Evolutionary conservation across 2,797 vertebrate genomes (phyloP), one percentile per base, ranked within the genome.

Genomic region (Poecilia wingei): DNA sequence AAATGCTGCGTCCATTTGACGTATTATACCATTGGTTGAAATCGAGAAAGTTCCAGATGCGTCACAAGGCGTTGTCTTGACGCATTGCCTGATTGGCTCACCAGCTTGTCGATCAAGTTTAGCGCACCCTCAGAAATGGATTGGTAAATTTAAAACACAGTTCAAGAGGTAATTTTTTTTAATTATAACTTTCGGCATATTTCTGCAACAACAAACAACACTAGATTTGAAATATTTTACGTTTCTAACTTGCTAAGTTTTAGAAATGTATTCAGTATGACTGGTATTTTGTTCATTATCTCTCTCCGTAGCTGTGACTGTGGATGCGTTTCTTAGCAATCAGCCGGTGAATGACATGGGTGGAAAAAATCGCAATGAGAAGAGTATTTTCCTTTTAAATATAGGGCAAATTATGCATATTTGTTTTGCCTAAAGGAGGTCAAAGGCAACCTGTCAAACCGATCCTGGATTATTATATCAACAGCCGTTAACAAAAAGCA

Each of bases 1-100:
- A 74, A 71, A 75, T 45, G 47, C 18, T 83, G 76, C 91, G 91
- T 89, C 72, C 43, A 47, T 72, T 70, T 79, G 75, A 90, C 93
- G 92, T 91, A 78, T 39, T 74, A 22, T 39, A 8, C 16, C 73
- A 96, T 96, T 96, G 96, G 96, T 94, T 90, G 49, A 91, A 88
- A 93, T 94, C 75, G 64, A 92, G 88, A 90, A 86, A 66, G 22
- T 90, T 91, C 79, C 49, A n/a, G 6, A 8, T 51, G 83, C 91
- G 92, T 93, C 75, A 85, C 57, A 79, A 77, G 91, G 87, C 76
- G 53, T 59, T 70, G 59, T 66, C 46, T 53, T 9, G 72, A 61
- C 36, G 43, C 43, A 74, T 25, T 4, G 16, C 3, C 0, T 77
- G 12, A 96, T 84, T 95, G 92, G 95, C 59, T 53, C 0, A 47